These are phyloP conservation scores for Drosophila saltans DNA, from an alignment of 1,140 invertebrate species.

Conservation along the genomic window DNA sequence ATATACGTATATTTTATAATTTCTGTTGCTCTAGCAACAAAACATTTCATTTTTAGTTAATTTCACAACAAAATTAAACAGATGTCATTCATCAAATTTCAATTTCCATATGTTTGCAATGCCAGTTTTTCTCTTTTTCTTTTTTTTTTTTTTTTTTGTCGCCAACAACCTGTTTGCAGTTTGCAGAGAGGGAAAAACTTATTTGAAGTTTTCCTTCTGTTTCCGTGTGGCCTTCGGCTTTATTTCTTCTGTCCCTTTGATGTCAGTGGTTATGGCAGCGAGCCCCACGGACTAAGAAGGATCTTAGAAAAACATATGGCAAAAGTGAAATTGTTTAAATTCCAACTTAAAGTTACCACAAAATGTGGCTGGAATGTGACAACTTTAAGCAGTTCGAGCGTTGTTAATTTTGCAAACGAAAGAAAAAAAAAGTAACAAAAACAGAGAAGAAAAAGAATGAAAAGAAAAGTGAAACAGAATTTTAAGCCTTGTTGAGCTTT, in stretches of 20 bases:
- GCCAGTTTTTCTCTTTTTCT: no score
- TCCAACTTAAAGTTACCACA: conserved; percentile 8
- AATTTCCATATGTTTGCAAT: conserved; percentile 1
- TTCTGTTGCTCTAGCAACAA: no score
- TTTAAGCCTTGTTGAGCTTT: conserved; percentile 41
- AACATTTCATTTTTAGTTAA: no score
- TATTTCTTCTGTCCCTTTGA: neutral
- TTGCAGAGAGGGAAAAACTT: neutral
- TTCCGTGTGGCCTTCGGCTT: neutral
- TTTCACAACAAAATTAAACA: no score
- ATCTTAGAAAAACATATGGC: neutral
- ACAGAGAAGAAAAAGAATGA: conserved; percentile 9
- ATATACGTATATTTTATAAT: no score
- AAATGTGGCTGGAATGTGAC: neutral
- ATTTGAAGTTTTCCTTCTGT: neutral
- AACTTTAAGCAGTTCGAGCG: neutral
- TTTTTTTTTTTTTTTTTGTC: no score
- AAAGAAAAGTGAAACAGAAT: conserved; percentile 23
- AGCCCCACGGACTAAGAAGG: neutral
- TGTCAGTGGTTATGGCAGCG: neutral
- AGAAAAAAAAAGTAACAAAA: conserved; percentile 17
- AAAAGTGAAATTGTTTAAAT: conserved; percentile 2
- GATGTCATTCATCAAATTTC: neutral
- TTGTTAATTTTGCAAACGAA: conserved; percentile 12
- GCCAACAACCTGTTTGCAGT: neutral